Base-by-base conservation (phyloP, 2,797 vertebrate species). In the Myripristis jacobus region DNA sequence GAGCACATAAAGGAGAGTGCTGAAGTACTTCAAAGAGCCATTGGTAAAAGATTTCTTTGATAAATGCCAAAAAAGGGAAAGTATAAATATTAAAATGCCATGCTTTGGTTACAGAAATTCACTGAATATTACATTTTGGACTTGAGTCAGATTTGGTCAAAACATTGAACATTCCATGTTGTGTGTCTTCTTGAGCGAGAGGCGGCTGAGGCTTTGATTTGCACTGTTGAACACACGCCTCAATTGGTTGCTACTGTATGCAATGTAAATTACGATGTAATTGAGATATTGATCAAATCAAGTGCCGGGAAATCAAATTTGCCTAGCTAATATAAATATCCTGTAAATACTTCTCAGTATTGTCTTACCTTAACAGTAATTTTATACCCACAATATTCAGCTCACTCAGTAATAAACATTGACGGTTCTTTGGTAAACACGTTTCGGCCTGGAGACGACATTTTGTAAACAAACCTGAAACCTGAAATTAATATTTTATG, bases 341-440 rank as follows among this genome's bases (percentile, higher is more conserved):
- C 83, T 97, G 96, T 97, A 96, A 95, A 98, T 97, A 97, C 88
- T 91, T 92, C 77, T 92, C 88, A 91, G 83, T 93, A 90, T 95
- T 94, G 81, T 95, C 84, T 93, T 94, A 92, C 90, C 88, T 89
- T 93, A 94, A 93, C 92, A 91, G 88, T 82, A 38, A 78, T 85
- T 90, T 83, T 86, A 80, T 91, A 88, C 80, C 83, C 67, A 83
- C 82, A 84, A 59, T 90, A 77, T 89, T 80, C 77, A 83, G 86
- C 76, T 85, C 87, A 60, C 77, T 77, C 79, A 75, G 76, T 81
- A 92, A 91, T 90, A 91, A 92, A 92, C 86, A 85, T 87, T 81
- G 87, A 88, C 80, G 46, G 67, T 84, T 87, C 61, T 81, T 75
- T 47, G 48, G 63, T 75, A 79, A 55, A 84, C 73, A 79, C 70